phyloP scores from a whole-genome alignment of 2,113 vertebrate species.

The Columba janthina region DNA sequence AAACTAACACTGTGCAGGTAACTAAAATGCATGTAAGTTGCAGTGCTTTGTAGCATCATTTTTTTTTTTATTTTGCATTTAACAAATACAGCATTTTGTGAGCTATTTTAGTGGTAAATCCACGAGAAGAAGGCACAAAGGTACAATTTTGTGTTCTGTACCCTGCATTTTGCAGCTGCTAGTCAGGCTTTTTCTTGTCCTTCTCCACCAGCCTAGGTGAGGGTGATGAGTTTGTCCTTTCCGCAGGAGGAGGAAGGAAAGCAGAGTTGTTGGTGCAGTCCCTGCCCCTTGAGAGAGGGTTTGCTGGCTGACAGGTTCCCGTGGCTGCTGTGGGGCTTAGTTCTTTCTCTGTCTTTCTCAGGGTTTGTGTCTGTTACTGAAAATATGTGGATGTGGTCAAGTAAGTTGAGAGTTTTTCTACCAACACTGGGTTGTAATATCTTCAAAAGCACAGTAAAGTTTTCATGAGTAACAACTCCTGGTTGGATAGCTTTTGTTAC shows the following conservation, averaged over 20 bases:
- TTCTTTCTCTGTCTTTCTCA: slow-evolving; percentile 63
- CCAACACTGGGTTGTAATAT: slow-evolving; percentile 40
- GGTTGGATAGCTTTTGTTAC: background rate
- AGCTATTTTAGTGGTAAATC: background rate
- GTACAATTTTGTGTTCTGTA: background rate
- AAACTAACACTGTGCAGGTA: background rate
- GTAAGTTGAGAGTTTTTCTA: slow-evolving; percentile 65
- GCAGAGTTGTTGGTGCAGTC: background rate
- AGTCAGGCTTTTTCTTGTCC: background rate
- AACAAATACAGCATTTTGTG: background rate
- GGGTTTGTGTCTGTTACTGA: slow-evolving; percentile 69
- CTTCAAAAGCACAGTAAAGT: slow-evolving; percentile 47
- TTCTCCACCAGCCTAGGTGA: background rate
- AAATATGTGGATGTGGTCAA: slow-evolving; percentile 66
- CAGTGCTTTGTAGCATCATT: background rate
- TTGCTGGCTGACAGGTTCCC: slow-evolving; percentile 40
- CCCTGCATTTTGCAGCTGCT: background rate
- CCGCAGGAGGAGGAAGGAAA: slow-evolving; percentile 42
- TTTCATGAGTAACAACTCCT: background rate
- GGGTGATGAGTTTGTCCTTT: background rate
- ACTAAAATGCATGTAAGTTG: slow-evolving; percentile 4
- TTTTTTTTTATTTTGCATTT: background rate
- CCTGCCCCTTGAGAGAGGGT: background rate
- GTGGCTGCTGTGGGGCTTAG: slow-evolving; percentile 38
- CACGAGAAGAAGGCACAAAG: background rate